phyloP scores from a whole-genome alignment of 2,797 vertebrate genomes.

The Epinephelus awoara region DNA sequence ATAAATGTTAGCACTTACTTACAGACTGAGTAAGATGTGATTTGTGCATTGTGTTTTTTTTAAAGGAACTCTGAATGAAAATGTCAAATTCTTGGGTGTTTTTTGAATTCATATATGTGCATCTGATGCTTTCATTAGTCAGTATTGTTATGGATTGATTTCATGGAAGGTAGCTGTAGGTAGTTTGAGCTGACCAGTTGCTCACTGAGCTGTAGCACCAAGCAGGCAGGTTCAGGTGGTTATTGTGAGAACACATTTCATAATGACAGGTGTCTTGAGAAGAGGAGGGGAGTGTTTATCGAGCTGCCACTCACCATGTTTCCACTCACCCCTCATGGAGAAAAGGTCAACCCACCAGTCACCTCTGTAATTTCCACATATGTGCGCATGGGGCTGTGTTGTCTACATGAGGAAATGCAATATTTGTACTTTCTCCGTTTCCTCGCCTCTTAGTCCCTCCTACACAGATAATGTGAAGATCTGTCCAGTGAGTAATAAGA shows the following conservation, averaged over 20 bases:
- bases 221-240: conserved; percentile 18
- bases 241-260: conserved; percentile 42
- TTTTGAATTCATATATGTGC: neutral
- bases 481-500: neutral
- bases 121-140: conserved; percentile 1
- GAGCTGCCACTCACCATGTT: conserved; percentile 57
- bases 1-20: neutral
- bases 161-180: neutral
- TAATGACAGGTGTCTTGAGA: conserved; percentile 41
- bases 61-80: neutral
- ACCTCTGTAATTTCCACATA: conserved; percentile 33
- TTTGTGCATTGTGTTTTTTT: conserved; percentile 10
- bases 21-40: neutral
- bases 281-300: conserved; percentile 50
- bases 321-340: conserved; percentile 28
- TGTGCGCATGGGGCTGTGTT: neutral
- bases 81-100: neutral
- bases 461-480: neutral
- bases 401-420: neutral
- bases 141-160: neutral
- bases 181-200: conserved; percentile 3
- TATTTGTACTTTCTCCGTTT: neutral
- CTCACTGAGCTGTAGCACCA: neutral
- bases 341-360: conserved; percentile 40
- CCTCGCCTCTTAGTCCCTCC: neutral